phyloP scores from a whole-genome alignment of 2,113 vertebrate species.

The Neogale vison region DNA sequence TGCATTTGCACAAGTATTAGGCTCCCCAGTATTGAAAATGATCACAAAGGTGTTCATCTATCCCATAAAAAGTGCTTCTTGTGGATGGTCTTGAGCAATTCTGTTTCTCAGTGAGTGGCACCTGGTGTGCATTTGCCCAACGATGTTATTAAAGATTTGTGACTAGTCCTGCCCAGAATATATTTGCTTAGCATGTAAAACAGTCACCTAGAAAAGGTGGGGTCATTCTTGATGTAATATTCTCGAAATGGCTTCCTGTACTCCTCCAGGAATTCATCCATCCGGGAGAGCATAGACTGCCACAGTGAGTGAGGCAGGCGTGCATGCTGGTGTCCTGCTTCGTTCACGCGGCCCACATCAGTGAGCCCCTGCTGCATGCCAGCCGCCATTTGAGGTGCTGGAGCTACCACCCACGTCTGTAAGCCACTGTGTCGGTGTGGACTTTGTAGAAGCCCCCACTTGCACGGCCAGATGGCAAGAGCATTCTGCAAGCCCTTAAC shows the following conservation, averaged over 20 bases:
- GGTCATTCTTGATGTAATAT: not conserved
- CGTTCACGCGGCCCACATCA: not conserved
- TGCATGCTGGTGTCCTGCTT: not conserved
- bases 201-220: not conserved
- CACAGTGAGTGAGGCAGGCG: no score
- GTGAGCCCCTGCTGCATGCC: not conserved
- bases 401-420: not conserved
- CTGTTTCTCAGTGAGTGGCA: not conserved
- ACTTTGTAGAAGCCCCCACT: not conserved
- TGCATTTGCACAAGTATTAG: not conserved
- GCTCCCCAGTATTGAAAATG: not conserved
- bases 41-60: not conserved
- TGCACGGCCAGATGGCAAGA: not conserved
- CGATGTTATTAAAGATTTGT: not conserved
- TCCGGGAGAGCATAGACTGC: not conserved
- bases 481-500: not conserved
- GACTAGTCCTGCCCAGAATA: not conserved
- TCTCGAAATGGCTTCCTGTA: not conserved
- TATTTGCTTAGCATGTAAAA: not conserved
- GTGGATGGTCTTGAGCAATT: not conserved
- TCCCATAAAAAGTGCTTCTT: not conserved
- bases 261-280: not conserved
- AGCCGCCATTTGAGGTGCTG: not conserved
- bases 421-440: not conserved
- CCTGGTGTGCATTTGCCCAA: not conserved